A percentile compares a stretch with the other conserved stretches of the same genome.
phyloP scores from a whole-genome alignment of 1,140 invertebrate species.

The Panagrolaimus sp. region DNA sequence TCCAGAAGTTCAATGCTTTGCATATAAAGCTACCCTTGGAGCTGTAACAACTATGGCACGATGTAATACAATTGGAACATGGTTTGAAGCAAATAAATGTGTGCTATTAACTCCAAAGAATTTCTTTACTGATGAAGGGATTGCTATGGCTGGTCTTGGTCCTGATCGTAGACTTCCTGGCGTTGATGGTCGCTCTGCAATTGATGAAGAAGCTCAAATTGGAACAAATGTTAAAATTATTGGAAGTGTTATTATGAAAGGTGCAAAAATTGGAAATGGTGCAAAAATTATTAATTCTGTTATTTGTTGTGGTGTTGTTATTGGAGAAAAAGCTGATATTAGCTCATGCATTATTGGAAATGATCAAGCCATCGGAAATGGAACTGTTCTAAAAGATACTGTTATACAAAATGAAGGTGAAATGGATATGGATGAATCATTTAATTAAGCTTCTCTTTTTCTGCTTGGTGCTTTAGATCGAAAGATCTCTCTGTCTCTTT shows the following conservation, averaged over 20 bases:
- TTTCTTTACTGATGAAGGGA: background rate
- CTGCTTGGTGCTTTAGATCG: no score
- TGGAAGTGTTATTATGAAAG: constrained; percentile 16
- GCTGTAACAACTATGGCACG: constrained; percentile 30
- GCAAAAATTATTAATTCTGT: constrained; percentile 14
- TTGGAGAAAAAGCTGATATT: constrained; percentile 20
- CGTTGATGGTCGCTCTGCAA: constrained; percentile 10
- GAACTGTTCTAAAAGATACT: constrained; percentile 10
- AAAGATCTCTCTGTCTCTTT: no score
- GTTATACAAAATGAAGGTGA: constrained; percentile 13
- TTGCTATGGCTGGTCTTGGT: constrained; percentile 3
- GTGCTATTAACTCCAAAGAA: constrained; percentile 9
- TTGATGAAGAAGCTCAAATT: constrained; percentile 15
- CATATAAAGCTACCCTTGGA: constrained; percentile 19
- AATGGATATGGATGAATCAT: constrained; percentile 21
- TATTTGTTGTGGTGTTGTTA: constrained; percentile 11
- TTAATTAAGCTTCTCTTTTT: background rate
- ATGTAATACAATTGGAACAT: constrained; percentile 39
- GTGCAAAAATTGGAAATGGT: constrained; percentile 18
- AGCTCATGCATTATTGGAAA: constrained; percentile 10
- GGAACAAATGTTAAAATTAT: constrained; percentile 13
- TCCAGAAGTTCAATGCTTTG: constrained; percentile 29
- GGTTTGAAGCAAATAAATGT: constrained; percentile 43
- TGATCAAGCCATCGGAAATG: constrained; percentile 10
- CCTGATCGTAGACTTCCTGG: constrained; percentile 8